Conservation (phyloP, 1,140 invertebrate genomes). For the Drosophila virilis region DNA sequence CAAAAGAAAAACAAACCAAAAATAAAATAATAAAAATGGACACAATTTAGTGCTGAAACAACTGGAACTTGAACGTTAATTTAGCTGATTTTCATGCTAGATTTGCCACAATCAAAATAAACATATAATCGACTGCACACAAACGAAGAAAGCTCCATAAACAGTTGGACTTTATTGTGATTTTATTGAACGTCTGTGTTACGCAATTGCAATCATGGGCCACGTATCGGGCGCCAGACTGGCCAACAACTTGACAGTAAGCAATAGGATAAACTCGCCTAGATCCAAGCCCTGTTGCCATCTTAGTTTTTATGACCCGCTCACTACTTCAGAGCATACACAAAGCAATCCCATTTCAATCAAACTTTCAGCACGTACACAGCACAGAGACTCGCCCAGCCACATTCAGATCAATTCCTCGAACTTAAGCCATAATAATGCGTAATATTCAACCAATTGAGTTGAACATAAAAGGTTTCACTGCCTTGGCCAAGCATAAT, state of each 20-base stretch:
- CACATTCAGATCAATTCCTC: constrained; percentile 30
- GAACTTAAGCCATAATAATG: constrained; percentile 64
- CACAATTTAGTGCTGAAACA: neutral
- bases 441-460: constrained; percentile 50
- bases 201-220: constrained; percentile 42
- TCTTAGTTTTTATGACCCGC: constrained; percentile 63
- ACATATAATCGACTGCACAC: constrained; percentile 60
- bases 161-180: constrained; percentile 63
- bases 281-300: constrained; percentile 33
- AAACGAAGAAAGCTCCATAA: constrained; percentile 49
- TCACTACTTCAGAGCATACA: constrained; percentile 3
- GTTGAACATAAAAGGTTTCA: constrained; percentile 31
- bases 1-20: neutral
- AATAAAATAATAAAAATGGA: neutral
- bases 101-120: constrained; percentile 61
- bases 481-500: neutral
- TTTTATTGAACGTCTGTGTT: constrained; percentile 51
- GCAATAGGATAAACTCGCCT: constrained; percentile 11
- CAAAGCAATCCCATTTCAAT: constrained; percentile 39
- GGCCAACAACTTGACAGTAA: constrained; percentile 56
- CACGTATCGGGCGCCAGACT: constrained; percentile 52
- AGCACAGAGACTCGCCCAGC: constrained; percentile 2
- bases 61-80: constrained; percentile 46
- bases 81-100: constrained; percentile 51
- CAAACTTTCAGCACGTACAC: constrained; percentile 35